Percentiles rank a stretch among this genome's conserved stretches.
Conservation (phyloP, 2,888 invertebrate species). For the Drosophila formosana region DNA sequence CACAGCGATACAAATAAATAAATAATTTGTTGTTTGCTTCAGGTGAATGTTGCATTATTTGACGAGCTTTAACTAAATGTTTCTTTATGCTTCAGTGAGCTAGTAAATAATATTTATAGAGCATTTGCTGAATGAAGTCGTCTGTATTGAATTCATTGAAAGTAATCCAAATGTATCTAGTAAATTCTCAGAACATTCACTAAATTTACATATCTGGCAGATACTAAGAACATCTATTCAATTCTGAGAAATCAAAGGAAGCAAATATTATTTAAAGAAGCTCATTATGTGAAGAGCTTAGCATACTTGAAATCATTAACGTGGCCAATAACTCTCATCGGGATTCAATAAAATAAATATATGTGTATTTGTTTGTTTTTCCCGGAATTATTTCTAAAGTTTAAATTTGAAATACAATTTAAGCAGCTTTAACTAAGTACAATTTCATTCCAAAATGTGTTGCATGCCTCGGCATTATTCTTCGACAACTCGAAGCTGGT, state of each 20-base stretch:
- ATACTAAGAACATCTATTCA: background rate
- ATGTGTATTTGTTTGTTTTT: no score
- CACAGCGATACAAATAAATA: background rate
- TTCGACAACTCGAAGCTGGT: background rate
- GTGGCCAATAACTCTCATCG: no score
- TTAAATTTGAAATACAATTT: background rate
- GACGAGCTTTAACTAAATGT: background rate
- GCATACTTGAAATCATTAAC: no score
- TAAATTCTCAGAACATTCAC: background rate
- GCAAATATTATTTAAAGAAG: background rate
- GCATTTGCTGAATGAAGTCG: background rate
- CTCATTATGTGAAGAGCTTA: no score
- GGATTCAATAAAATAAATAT: no score
- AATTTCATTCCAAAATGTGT: no score
- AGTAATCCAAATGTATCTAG: background rate
- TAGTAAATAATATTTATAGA: conserved; percentile 1
- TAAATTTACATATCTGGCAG: background rate
- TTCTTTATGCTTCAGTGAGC: background rate
- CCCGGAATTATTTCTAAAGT: no score
- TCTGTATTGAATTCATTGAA: background rate
- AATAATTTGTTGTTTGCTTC: background rate
- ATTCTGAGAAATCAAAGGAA: background rate
- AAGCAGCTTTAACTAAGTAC: background rate
- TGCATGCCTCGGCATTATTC: background rate
- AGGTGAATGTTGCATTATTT: background rate